These are phyloP conservation scores for Syngnathus rostellatus DNA, from an alignment of 2,797 vertebrate genomes.

Conservation along the genomic window DNA sequence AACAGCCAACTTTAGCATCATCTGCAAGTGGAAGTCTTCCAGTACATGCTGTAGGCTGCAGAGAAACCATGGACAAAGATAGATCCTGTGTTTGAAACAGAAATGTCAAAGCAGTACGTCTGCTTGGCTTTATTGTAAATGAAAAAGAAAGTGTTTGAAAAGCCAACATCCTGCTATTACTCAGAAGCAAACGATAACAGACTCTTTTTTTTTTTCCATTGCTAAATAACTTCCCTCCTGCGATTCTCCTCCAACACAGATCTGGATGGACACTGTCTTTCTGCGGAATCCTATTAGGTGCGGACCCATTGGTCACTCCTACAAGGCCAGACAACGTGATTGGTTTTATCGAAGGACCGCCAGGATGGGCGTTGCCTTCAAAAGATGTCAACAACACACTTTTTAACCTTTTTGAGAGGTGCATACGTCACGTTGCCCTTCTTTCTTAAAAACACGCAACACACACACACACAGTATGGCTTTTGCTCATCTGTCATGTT, in stretches of 20 bases:
- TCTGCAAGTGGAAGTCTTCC: too few relatives aligned
- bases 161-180: not conserved
- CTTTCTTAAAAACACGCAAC: not conserved
- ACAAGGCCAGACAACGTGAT: slow-evolving; percentile 20
- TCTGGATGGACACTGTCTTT: slow-evolving; percentile 13
- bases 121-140: not conserved
- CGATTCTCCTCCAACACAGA: slow-evolving; percentile 14
- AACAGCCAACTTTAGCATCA: too few relatives aligned
- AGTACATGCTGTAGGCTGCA: too few relatives aligned
- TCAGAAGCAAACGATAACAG: not conserved
- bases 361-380: slow-evolving; percentile 5
- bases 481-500: slow-evolving; percentile 64
- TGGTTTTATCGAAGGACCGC: slow-evolving; percentile 9
- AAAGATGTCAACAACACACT: not conserved
- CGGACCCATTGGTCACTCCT: slow-evolving; percentile 22
- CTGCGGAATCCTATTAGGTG: slow-evolving; percentile 29
- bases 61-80: not conserved
- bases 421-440: slow-evolving; percentile 29
- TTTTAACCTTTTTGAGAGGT: slow-evolving; percentile 29
- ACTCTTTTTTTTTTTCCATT: not conserved
- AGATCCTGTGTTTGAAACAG: not conserved
- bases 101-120: not conserved
- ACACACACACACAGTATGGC: slow-evolving; percentile 36
- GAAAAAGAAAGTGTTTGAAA: not conserved
- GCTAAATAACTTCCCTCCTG: slow-evolving; percentile 5